Conservation (phyloP, 1,140 invertebrate genomes). For the Drosophila sechellia region DNA sequence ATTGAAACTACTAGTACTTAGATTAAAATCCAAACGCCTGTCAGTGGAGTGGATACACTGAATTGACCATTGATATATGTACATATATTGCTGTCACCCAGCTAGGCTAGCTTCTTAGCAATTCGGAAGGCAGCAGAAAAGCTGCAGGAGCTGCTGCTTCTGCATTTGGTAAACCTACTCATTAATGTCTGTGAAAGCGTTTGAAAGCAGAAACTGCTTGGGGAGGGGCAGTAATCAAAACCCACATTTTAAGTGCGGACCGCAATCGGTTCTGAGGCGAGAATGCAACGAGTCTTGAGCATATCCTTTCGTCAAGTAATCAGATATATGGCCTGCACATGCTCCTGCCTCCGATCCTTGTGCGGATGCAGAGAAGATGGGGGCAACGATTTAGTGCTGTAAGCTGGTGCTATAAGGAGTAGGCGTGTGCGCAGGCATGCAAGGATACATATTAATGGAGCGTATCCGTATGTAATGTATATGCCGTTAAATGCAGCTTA, state of each 20-base stretch:
- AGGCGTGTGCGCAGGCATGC: conserved; percentile 65
- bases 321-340: conserved; percentile 66
- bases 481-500: conserved; percentile 80
- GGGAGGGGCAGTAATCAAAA: conserved; percentile 18
- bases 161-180: conserved; percentile 1
- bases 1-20: too few relatives aligned
- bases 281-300: conserved; percentile 48
- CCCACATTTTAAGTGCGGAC: conserved; percentile 18
- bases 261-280: neutral
- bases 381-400: conserved; percentile 56
- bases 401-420: conserved; percentile 41
- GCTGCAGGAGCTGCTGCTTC: neutral
- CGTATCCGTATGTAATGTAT: conserved; percentile 80
- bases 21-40: too few relatives aligned
- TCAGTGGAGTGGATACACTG: too few relatives aligned
- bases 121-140: neutral
- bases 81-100: neutral
- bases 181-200: conserved; percentile 3
- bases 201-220: conserved; percentile 5
- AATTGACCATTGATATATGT: too few relatives aligned
- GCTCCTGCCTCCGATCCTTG: conserved; percentile 17
- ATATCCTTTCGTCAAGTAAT: conserved; percentile 73
- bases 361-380: neutral
- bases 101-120: neutral
- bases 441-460: conserved; percentile 82